Base-by-base conservation (phyloP, 2,113 vertebrate species). In the Corydoras sp. region DNA sequence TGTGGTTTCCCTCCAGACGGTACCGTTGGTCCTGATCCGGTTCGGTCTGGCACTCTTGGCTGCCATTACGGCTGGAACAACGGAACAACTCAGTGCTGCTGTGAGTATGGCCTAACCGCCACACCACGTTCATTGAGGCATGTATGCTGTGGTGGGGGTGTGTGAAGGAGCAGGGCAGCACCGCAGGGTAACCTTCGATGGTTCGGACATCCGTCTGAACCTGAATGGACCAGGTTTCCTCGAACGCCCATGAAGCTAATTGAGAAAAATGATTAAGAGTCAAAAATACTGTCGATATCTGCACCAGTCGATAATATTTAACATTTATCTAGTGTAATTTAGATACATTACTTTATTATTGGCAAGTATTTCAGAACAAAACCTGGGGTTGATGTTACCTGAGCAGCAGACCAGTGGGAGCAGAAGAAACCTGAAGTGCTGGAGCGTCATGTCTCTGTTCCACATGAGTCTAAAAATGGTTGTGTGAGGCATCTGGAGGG, bases 101-200 rank as follows among this genome's bases (percentile, higher is more conserved):
- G 60, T 82, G 89, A 0, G 92, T 89, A 60, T 93, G 92, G 49
- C 86, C 91, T 74, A 92, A 81, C 49, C 90, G 91, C 95, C 96
- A 98, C 62, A 92, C 84, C 77, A 92, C 92, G 0, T 91, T 90
- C 78, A 98, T 89, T 9, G 89, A 88, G 63, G 91, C 82, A 75
- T 94, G 92, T 63, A 92, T 90, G 3, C 85, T 91, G 77, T 91
- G 90, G 80, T 93, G 91, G 0, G 95, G 95, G 80, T 97, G 94
- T 31, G 91, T 93, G 86, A 96, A 98, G 43, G 90, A 91, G 81
- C 96, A 98, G 62, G 94, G 92, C 77, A 98, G 88, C 67, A 94
- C 85, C 0, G 86, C 92, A 0, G 83, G 89, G 80, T 93, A 92
- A 15, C 94, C 92, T 0, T 92, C 88, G 0, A 90, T 87, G 0